Evolutionary conservation across 2,797 vertebrate species (phyloP).

Genomic region (Holocentrus rufus): DNA sequence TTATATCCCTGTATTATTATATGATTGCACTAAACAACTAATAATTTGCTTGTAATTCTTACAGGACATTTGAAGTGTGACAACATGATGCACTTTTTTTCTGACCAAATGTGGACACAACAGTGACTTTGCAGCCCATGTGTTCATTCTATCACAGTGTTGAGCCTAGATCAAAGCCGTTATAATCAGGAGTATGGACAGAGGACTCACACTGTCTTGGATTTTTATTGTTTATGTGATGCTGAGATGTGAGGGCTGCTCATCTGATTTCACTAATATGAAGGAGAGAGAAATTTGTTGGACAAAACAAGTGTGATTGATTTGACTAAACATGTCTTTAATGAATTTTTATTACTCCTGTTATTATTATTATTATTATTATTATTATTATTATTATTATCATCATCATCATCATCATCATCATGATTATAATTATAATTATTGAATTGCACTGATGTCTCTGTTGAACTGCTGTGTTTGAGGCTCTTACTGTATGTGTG

Average conservation of each 20-base stretch:
- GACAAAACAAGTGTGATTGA: conserved; percentile 47
- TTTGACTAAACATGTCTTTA: conserved; percentile 38
- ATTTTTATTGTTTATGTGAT: conserved; percentile 31
- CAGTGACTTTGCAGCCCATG: conserved; percentile 36
- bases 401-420: not conserved
- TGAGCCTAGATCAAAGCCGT: conserved; percentile 47
- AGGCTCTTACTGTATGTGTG: conserved; percentile 45
- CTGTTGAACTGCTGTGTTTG: conserved; percentile 61
- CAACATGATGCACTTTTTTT: conserved; percentile 14
- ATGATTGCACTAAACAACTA: too few species aligned
- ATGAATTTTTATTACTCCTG: conserved; percentile 30
- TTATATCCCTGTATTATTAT: too few species aligned
- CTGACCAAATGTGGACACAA: conserved; percentile 33
- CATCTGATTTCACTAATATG: conserved; percentile 33
- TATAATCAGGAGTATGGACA: conserved; percentile 43
- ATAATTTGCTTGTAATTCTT: conserved; percentile 37
- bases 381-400: conserved; percentile 3
- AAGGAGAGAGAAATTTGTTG: conserved; percentile 34
- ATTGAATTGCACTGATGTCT: conserved; percentile 61
- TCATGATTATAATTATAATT: conserved; percentile 36
- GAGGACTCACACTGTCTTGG: conserved; percentile 17
- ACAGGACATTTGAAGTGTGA: conserved; percentile 69
- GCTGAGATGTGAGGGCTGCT: conserved; percentile 19
- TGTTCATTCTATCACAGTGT: conserved; percentile 50
- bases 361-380: conserved; percentile 5